These are phyloP conservation scores for Echinops telfairi DNA, from an alignment of 2,113 vertebrate species.

Conservation along the genomic window DNA sequence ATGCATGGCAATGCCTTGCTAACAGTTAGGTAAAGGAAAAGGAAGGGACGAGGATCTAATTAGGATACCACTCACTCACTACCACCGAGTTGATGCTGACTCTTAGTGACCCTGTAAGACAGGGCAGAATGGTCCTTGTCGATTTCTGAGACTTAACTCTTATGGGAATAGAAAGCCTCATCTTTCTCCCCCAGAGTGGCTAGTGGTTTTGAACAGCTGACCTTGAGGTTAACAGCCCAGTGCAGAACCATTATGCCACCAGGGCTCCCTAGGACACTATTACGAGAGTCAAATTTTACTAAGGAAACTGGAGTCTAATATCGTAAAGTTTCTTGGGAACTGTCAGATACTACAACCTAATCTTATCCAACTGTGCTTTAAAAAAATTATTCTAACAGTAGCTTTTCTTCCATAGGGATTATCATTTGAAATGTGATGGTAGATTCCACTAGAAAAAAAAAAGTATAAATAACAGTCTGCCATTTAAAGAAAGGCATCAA, in stretches of 20 bases:
- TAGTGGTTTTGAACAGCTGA: no score
- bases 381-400: neutral
- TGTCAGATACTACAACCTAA: neutral
- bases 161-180: no score
- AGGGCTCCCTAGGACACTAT: neutral
- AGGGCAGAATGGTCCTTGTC: no score
- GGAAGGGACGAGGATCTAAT: neutral
- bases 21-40: neutral
- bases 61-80: neutral
- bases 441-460: constrained; percentile 40
- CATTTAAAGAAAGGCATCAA: constrained; percentile 55
- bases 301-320: constrained; percentile 22
- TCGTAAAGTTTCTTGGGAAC: neutral
- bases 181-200: no score
- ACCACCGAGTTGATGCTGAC: no score
- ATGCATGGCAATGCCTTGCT: neutral
- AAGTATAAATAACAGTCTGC: constrained; percentile 49
- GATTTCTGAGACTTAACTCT: no score
- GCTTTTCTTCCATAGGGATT: constrained; percentile 37
- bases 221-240: no score
- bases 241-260: no score
- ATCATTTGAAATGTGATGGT: constrained; percentile 57
- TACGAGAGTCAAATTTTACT: constrained; percentile 26
- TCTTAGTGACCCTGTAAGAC: no score
- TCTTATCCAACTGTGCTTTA: neutral